Conservation (phyloP, 2,113 vertebrate species). For the Anser cygnoides region DNA sequence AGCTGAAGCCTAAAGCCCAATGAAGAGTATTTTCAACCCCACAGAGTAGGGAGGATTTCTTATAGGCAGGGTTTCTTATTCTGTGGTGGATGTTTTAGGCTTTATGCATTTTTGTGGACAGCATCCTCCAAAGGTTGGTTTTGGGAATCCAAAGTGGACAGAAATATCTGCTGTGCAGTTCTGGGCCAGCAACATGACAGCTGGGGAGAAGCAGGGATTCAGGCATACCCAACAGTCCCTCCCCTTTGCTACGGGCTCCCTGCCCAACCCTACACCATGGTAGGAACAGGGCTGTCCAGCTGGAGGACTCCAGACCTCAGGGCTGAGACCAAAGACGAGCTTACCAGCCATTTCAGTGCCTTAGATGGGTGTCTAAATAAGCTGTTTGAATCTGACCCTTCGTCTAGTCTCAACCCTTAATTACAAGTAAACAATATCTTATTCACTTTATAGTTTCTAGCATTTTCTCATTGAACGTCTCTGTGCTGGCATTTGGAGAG, state of each 20-base stretch:
- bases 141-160: not conserved
- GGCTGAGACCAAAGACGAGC: not conserved
- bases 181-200: not conserved
- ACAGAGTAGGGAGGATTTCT: not conserved
- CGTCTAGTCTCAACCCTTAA: not conserved
- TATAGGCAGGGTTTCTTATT: not conserved
- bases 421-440: conserved; percentile 16
- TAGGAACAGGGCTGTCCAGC: not conserved
- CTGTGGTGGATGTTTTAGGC: not conserved
- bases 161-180: not conserved
- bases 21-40: not conserved
- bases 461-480: not conserved
- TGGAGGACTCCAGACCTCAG: not conserved
- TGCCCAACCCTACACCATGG: not conserved
- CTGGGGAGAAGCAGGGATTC: not conserved
- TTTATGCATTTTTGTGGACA: not conserved
- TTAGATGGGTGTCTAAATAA: not conserved
- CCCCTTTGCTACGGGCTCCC: not conserved
- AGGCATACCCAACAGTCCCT: not conserved
- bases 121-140: not conserved
- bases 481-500: not conserved
- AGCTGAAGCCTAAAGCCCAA: not conserved
- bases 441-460: not conserved
- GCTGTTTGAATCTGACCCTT: not conserved
- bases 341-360: not conserved